phyloP scores from a whole-genome alignment of 2,888 invertebrate genomes.

The Petrophora chlorosata region DNA sequence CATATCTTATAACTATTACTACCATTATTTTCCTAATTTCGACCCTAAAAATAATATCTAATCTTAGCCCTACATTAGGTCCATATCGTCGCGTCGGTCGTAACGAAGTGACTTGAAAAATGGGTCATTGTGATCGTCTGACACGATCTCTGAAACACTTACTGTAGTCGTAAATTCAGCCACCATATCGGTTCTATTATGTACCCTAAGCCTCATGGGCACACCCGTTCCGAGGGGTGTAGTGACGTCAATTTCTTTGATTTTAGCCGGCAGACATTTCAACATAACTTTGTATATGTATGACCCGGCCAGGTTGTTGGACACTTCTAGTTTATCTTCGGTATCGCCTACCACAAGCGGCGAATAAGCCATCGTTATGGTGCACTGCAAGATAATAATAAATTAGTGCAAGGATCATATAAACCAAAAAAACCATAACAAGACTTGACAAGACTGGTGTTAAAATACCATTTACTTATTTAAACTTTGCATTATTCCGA shows the following conservation, averaged over 20 bases:
- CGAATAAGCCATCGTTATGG: slow-evolving; percentile 60
- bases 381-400: slow-evolving; percentile 50
- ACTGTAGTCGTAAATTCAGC: slow-evolving; percentile 62
- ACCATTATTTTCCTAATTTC: no score
- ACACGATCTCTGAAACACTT: slow-evolving; percentile 9
- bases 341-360: slow-evolving; percentile 69
- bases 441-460: no score
- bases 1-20: neutral
- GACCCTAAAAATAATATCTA: no score
- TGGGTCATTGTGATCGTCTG: no score
- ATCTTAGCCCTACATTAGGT: no score
- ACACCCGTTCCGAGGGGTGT: slow-evolving; percentile 61
- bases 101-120: no score
- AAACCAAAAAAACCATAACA: no score
- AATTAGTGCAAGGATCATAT: no score
- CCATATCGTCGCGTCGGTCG: no score
- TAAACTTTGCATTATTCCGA: no score
- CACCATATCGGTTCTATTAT: slow-evolving; percentile 60
- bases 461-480: no score
- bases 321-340: slow-evolving; percentile 61
- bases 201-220: slow-evolving; percentile 64
- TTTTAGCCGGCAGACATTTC: slow-evolving; percentile 69
- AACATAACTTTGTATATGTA: slow-evolving; percentile 63
- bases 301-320: slow-evolving; percentile 59
- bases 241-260: slow-evolving; percentile 59